A percentile compares a stretch with the other conserved stretches of the same genome.
These are phyloP conservation scores for Pollenia labialis DNA, from an alignment of 2,888 invertebrate genomes.

Conservation along the genomic window DNA sequence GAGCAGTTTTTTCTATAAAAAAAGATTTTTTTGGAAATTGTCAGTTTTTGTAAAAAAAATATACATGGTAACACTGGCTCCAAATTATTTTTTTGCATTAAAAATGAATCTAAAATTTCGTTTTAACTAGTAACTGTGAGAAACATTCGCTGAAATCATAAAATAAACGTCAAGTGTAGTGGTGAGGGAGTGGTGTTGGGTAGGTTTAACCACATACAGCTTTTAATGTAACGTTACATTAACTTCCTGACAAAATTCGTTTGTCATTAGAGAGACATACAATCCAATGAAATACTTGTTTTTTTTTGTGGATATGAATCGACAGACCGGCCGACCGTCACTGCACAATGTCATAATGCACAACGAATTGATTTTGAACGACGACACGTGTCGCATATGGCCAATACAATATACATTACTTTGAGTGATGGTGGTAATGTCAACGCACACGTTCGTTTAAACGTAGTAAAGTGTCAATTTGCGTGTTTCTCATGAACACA, in stretches of 20 bases:
- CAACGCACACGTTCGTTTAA: neutral
- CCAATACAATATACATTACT: conserved; percentile 52
- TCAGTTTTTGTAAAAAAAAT: no score
- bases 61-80: no score
- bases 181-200: neutral
- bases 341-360: conserved; percentile 72
- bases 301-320: neutral
- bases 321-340: neutral
- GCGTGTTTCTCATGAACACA: conserved; percentile 50
- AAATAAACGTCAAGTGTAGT: neutral
- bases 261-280: conserved; percentile 15
- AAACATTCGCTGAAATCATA: no score
- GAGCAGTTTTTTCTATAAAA: no score
- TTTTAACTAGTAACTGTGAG: no score
- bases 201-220: conserved; percentile 8
- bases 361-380: conserved; percentile 81
- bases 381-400: conserved; percentile 78
- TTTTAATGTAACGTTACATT: conserved; percentile 5
- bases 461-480: conserved; percentile 59
- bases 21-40: no score
- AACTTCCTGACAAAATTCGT: conserved; percentile 19
- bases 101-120: no score
- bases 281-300: neutral
- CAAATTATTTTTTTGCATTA: no score
- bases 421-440: conserved; percentile 39